Conservation (phyloP, 35 echinoderm and acorn worm species). For the Heliocidaris erythrogramma region DNA sequence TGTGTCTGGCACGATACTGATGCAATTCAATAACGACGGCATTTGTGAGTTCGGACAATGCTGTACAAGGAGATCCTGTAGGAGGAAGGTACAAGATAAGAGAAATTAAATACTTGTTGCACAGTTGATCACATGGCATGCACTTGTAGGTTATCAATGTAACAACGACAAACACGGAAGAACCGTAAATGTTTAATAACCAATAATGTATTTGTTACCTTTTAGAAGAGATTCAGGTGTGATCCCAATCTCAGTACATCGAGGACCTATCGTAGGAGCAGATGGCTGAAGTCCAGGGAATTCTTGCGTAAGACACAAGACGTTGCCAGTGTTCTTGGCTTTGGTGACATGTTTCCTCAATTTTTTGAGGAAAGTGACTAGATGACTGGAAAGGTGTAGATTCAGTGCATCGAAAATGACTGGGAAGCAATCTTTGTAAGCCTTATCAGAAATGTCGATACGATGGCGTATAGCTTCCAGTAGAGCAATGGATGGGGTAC, state of each 20-base stretch:
- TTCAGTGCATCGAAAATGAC: neutral
- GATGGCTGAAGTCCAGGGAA: too few relatives aligned
- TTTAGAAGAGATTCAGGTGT: too few relatives aligned
- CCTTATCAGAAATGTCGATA: neutral
- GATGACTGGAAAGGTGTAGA: neutral
- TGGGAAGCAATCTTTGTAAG: conserved; percentile 7
- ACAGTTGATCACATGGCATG: too few relatives aligned
- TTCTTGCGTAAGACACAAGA: neutral
- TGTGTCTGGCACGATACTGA: conserved; percentile 24
- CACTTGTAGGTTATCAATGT: too few relatives aligned
- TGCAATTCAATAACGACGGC: neutral
- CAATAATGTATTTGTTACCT: too few relatives aligned
- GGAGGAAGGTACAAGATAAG: neutral
- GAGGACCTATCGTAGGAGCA: too few relatives aligned
- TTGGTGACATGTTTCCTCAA: conserved; percentile 13
- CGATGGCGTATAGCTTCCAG: neutral
- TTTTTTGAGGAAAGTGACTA: neutral
- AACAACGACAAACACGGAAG: too few relatives aligned
- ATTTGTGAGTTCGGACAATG: neutral
- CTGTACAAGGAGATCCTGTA: neutral
- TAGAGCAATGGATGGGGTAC: neutral
- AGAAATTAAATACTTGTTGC: too few relatives aligned
- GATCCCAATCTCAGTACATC: too few relatives aligned
- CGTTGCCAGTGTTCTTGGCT: conserved; percentile 9
- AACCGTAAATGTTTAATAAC: too few relatives aligned